Percentiles rank a stretch among this genome's conserved stretches.
Conservation (phyloP, 2,888 invertebrate species). For the Trichogramma evanescens region DNA sequence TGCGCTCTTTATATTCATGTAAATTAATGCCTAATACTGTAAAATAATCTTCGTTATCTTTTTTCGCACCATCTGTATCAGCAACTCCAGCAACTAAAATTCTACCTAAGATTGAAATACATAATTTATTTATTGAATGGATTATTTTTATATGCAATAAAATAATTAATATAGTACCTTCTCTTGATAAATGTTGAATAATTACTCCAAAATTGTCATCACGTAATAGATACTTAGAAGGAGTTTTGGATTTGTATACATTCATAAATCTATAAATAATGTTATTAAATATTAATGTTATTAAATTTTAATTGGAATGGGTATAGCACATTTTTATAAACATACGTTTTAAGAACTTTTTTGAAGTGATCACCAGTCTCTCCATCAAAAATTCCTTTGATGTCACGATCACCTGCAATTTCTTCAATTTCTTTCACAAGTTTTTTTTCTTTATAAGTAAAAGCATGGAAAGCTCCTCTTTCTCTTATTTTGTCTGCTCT, state of each 20-base stretch:
- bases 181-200: conserved; percentile 38
- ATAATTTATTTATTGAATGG: conserved; percentile 16
- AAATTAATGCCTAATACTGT: conserved; percentile 52
- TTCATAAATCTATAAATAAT: conserved; percentile 36
- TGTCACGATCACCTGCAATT: conserved; percentile 55
- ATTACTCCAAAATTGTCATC: conserved; percentile 39
- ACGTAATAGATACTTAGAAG: conserved; percentile 32
- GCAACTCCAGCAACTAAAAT: conserved; percentile 46
- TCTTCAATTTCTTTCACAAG: conserved; percentile 52
- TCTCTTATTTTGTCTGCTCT: conserved; percentile 54
- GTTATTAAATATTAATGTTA: conserved; percentile 3
- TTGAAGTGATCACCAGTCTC: conserved; percentile 58
- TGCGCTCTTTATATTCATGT: conserved; percentile 48
- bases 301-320: not conserved
- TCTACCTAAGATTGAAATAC: conserved; percentile 27
- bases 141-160: conserved; percentile 4
- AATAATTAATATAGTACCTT: conserved; percentile 28
- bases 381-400: conserved; percentile 59
- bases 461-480: conserved; percentile 59
- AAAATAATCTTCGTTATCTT: conserved; percentile 45
- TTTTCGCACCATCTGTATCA: conserved; percentile 38
- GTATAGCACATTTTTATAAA: conserved; percentile 6
- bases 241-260: conserved; percentile 33
- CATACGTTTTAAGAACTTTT: conserved; percentile 55
- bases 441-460: conserved; percentile 54